phyloP scores from a whole-genome alignment of 2,113 vertebrate species.

The Pedetes capensis region DNA sequence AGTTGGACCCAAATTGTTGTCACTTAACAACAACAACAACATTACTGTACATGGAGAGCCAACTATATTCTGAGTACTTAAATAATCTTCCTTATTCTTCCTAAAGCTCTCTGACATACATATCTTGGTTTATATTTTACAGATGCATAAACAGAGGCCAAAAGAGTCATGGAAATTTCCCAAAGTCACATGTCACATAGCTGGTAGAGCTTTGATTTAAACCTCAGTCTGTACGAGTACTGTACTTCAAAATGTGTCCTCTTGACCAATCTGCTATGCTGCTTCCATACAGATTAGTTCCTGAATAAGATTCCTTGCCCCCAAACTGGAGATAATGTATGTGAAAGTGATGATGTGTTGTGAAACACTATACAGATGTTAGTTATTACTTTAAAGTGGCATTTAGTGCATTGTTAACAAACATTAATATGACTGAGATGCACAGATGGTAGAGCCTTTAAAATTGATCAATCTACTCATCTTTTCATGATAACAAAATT shows the following conservation, averaged over 20 bases:
- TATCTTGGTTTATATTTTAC: background rate
- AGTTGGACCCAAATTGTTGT: no score
- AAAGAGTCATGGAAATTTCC: background rate
- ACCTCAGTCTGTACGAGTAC: background rate
- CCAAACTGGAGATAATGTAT: background rate
- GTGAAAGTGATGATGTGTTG: background rate
- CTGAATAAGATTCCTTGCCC: background rate
- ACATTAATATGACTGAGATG: background rate
- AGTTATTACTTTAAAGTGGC: slow-evolving; percentile 21
- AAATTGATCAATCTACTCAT: background rate
- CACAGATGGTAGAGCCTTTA: slow-evolving; percentile 19
- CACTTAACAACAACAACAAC: no score
- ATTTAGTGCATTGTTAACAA: slow-evolving; percentile 39
- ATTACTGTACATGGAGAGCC: background rate
- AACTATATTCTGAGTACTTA: background rate
- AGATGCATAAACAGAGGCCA: background rate
- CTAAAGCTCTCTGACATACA: background rate
- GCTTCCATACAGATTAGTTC: background rate
- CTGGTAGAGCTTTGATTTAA: background rate
- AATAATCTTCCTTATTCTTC: background rate
- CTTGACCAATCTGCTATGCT: background rate
- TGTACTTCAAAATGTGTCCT: background rate
- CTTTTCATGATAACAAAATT: background rate
- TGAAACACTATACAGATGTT: slow-evolving; percentile 10
- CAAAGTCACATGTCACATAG: background rate